These are phyloP conservation scores for Dissostichus mawsoni DNA, from an alignment of 2,113 vertebrate species.

Conservation along the genomic window DNA sequence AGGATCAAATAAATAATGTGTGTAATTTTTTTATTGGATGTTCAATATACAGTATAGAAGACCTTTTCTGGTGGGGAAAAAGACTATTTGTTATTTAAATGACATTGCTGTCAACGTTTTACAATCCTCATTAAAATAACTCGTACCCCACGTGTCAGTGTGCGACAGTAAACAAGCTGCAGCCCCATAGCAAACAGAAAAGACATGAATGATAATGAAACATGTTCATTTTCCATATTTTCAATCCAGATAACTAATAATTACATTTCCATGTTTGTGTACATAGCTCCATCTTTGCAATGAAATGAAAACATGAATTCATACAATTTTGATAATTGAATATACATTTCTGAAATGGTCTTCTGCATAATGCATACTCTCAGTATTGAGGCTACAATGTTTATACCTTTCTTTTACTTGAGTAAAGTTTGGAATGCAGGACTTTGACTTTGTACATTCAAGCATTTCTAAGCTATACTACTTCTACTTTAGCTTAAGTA, in stretches of 20 bases:
- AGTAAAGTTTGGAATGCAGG: not conserved
- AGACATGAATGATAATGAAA: constrained; percentile 15
- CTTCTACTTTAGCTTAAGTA: not conserved
- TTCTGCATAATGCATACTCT: not conserved
- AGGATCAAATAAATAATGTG: not conserved
- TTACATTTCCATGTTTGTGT: too few species aligned
- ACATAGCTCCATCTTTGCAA: not conserved
- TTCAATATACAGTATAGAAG: not conserved
- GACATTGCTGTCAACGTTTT: not conserved
- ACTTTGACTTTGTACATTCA: not conserved
- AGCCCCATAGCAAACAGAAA: not conserved
- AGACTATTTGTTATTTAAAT: not conserved
- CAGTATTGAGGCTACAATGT: not conserved
- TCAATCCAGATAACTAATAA: too few species aligned
- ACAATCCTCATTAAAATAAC: constrained; percentile 12
- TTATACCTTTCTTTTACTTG: not conserved
- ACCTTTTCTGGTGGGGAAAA: not conserved
- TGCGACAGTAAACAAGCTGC: constrained; percentile 4
- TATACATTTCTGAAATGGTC: not conserved
- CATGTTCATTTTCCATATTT: not conserved
- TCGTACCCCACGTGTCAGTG: not conserved
- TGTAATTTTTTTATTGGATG: not conserved
- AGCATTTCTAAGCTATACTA: not conserved
- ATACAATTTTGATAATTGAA: not conserved
- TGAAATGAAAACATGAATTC: not conserved